phyloP scores from a whole-genome alignment of 2,888 invertebrate species.

The Vesta saturnalis region DNA sequence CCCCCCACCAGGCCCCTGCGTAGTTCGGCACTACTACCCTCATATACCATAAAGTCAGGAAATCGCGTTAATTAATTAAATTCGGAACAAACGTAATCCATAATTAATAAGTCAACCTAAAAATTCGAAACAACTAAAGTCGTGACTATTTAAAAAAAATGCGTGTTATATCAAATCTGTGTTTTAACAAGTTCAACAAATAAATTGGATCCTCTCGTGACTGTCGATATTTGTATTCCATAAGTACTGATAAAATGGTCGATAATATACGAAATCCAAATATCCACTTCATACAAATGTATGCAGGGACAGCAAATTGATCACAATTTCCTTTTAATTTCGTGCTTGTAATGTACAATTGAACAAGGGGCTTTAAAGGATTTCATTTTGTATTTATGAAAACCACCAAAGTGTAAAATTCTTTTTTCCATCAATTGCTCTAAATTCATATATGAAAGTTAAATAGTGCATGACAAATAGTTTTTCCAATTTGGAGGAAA shows the following conservation, averaged over 20 bases:
- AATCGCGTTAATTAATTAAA: too few species aligned
- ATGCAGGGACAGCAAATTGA: constrained; percentile 19
- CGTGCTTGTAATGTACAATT: constrained; percentile 25
- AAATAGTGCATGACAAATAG: too few species aligned
- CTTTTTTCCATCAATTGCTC: background rate
- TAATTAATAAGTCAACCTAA: too few species aligned
- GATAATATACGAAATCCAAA: constrained; percentile 14
- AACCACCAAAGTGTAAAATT: too few species aligned
- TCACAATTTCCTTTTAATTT: constrained; percentile 28
- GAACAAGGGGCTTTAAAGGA: background rate
- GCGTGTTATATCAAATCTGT: background rate
- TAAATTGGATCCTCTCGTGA: background rate
- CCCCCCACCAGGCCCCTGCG: too few species aligned
- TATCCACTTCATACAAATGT: constrained; percentile 4
- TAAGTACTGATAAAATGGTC: background rate
- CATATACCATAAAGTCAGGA: too few species aligned
- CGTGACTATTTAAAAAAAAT: background rate
- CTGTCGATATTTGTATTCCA: background rate
- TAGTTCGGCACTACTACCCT: too few species aligned
- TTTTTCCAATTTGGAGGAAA: too few species aligned
- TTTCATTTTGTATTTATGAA: too few species aligned
- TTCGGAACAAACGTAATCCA: too few species aligned
- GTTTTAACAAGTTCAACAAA: background rate
- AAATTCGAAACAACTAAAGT: background rate
- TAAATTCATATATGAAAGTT: too few species aligned